Evolutionary conservation across 2,888 invertebrate species (phyloP), one percentile per base, ranked within the genome.

Genomic region (Salpingus planirostris): DNA sequence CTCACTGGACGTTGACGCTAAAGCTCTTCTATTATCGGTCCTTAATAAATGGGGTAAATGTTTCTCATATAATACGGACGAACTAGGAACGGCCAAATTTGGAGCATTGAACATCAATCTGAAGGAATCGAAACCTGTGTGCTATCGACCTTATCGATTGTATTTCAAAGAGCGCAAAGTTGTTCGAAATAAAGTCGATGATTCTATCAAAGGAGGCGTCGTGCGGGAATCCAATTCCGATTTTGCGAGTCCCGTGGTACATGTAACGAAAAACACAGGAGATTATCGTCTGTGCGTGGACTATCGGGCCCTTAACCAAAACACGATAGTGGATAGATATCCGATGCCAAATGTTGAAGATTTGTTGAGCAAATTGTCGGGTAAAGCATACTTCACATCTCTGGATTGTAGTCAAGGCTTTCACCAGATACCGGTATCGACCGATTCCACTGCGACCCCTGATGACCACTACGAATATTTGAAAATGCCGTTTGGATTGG

Each of bases 331-430:
- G 2, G 55, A 59, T 31, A 25, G 44, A 3, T 55, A 53, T 30
- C 56, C 59, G 0, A 21, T 57, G 2, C 55, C 56, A 0, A 32
- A 24, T 15, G 22, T 29, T 22, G 52, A 12, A 54, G 59, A 11
- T 44, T 49, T 13, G 14, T 56, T 18, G 41, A 49, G 11, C 28
- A 37, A 6, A 21, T 60, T 10, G 18, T 11, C 40, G 1, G 49
- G 50, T 2, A 41, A 46, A 11, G 38, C 26, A 10, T 48, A 36
- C 25, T 60, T 50, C 24, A 49, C 50, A 3, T 42, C 34, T 2
- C 24, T 61, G 2, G 57, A 60, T 33, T 33, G 55, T 25, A 36
- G 39, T 3, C 39, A 40, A 0, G 60, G 54, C 1, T 51, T 53
- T 43, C 41, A 49, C 33, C 58, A 60, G 21, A 51, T 60, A 3